Base-by-base conservation (phyloP, 2,797 vertebrate genomes). In the Percopsis omiscomaycus region DNA sequence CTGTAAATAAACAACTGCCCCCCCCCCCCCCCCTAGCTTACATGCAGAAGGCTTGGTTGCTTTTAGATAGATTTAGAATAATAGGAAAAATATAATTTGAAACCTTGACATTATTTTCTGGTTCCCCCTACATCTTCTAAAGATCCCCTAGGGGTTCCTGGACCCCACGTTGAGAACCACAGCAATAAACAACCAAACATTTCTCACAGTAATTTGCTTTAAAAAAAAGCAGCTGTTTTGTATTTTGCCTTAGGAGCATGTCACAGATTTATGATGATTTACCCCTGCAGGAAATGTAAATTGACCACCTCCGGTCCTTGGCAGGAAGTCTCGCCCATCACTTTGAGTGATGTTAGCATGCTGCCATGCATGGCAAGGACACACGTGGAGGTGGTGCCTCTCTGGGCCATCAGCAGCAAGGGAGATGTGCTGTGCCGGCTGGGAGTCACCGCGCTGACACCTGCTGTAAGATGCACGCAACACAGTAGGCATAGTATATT, bases 401-500 rank as follows among this genome's bases (percentile, higher is more conserved):
- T 99, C 61, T 99, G 98, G 98, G 98, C 95, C 27, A 91, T 99
- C 86, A 97, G 98, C 78, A 95, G 93, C 91, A 99, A 98, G 80
- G 98, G 98, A 37, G 98, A 99, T 0, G 96, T 99, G 59, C 92
- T 99, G 54, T 99, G 97, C 75, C 90, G 98, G 16, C 91, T 97
- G 63, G 95, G 94, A 30, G 95, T 97, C 74, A 95, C 95, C 0
- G 68, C 90, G 14, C 89, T 95, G 72, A 95, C 90, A 2, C 95
- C 96, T 1, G 92, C 94, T 53, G 98, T 99, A 90, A 94, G 94
- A 22, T 22, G 22, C 22, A 22, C 22, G 22, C 22, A 22, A 22
- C 22, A 22, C 22, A 22, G 22, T 22, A 22, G 22, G 1, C 22
- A 22, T 22, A 22, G 22, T 22, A 22, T 22, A 22, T 22, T 22